Base-by-base conservation (phyloP, 2,888 invertebrate genomes). In the Melinopterus prodromus region DNA sequence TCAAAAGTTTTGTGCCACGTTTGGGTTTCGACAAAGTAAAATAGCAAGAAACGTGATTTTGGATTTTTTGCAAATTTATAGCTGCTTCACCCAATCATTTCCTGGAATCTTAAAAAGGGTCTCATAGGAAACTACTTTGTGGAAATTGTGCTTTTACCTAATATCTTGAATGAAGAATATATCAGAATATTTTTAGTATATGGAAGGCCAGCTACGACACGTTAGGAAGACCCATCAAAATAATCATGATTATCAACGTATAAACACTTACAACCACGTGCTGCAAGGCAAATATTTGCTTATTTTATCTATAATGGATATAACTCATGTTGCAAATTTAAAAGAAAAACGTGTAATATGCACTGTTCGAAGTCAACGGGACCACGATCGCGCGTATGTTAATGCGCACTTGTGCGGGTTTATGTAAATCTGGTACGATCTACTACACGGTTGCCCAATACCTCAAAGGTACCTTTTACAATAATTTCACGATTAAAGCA, bases 401-500 rank as follows among this genome's bases (percentile, higher is more conserved):
- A 74, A 74, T 74, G 74, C 37, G 74, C 74, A 74, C 74, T 74
- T 74, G 74, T 74, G 37, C 74, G 37, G 74, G 36, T 74, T 74
- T 74, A 74, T 74, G 74, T 74, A 74, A 74, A 74, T 74, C 74
- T 35, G 26, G 74, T 74, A 74, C 74, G 74, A 74, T 74, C 74
- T 74, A 74, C 74, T 74, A 74, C 74, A 74, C 74, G 74, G 26
- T 74, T 74, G 35, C 74, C 74, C 74, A 74, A 74, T 74, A 74
- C 74, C 74, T 74, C 74, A 74, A 74, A 74, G 74, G 74, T 74
- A 74, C 74, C 74, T 74, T 74, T 74, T 74, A 74, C 74, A 74
- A 74, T 74, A 74, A 74, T 74, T 74, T 37, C 74, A 74, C 74
- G 74, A 74, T 37, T 37, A 37, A 37, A 37, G 36, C 74, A 37